These are phyloP conservation scores for Drosophila chauvacae DNA, from an alignment of 1,140 invertebrate species.

Conservation along the genomic window DNA sequence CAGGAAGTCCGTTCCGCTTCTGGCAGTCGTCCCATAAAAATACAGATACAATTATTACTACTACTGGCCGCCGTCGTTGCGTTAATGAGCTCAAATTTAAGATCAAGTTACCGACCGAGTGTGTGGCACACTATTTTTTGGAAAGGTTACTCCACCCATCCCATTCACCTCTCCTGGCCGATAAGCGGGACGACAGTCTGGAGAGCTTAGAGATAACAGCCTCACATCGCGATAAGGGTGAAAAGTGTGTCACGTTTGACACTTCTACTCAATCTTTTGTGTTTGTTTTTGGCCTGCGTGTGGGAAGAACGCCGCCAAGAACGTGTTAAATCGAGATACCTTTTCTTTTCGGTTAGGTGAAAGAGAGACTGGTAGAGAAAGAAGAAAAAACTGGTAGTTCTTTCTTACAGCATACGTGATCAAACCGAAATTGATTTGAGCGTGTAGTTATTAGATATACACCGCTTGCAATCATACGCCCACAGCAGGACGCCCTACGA, in stretches of 20 bases:
- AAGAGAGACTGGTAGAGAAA: constrained; percentile 7
- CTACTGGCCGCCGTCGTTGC: constrained; percentile 42
- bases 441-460: constrained; percentile 63
- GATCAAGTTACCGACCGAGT: constrained; percentile 52
- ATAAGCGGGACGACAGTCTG: constrained; percentile 34
- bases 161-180: constrained; percentile 6
- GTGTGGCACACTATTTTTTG: constrained; percentile 15
- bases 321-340: constrained; percentile 57
- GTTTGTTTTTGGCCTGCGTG: constrained; percentile 26
- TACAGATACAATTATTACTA: constrained; percentile 60
- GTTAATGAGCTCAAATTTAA: constrained; percentile 59
- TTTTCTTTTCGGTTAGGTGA: constrained; percentile 32
- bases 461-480: constrained; percentile 28
- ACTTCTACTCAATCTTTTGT: constrained; percentile 37
- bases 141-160: constrained; percentile 21
- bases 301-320: constrained; percentile 33
- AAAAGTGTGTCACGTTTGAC: constrained; percentile 77
- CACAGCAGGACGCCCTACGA: constrained; percentile 11
- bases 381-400: constrained; percentile 11
- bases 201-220: constrained; percentile 53
- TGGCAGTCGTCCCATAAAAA: constrained; percentile 51
- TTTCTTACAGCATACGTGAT: constrained; percentile 57
- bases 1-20: constrained; percentile 79
- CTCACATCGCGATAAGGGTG: constrained; percentile 60
- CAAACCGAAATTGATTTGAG: constrained; percentile 65